A percentile compares a stretch with the other conserved stretches of the same genome.
phyloP scores from a whole-genome alignment of 1,140 invertebrate genomes.

The Sogatella furcifera region DNA sequence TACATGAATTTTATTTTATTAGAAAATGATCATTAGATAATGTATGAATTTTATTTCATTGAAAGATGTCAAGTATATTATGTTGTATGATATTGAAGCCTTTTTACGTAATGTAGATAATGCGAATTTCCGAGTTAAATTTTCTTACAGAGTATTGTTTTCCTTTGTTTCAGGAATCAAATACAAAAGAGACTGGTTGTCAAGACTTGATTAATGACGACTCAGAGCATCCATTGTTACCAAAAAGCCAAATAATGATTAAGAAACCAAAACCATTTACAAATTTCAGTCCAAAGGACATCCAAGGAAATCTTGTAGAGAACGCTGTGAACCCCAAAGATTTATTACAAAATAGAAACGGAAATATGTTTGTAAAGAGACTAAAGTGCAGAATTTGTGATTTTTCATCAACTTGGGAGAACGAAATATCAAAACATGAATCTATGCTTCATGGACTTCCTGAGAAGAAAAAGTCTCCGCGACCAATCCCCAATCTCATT shows the following conservation, averaged over 20 bases:
- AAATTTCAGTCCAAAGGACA: conserved; percentile 5
- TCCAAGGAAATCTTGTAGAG: conserved; percentile 3
- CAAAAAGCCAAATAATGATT: conserved; percentile 5
- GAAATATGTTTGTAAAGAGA: conserved; percentile 9
- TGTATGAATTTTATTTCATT: too few relatives aligned
- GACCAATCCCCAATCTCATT: conserved; percentile 59
- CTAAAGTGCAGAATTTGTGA: conserved; percentile 30
- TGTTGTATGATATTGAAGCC: too few relatives aligned
- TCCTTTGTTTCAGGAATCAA: too few relatives aligned
- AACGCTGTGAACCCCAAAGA: conserved; percentile 11
- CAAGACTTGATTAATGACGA: too few relatives aligned
- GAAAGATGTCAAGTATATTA: too few relatives aligned
- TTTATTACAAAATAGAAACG: conserved; percentile 12
- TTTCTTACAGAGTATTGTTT: too few relatives aligned
- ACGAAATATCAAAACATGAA: conserved; percentile 40
- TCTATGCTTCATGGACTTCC: conserved; percentile 36
- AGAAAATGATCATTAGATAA: too few relatives aligned
- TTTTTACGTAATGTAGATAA: too few relatives aligned
- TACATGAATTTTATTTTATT: too few relatives aligned
- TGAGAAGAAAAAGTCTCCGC: conserved; percentile 37
- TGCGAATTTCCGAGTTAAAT: too few relatives aligned
- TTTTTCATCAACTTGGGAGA: conserved; percentile 41
- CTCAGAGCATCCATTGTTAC: background rate
- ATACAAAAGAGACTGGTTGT: too few relatives aligned
- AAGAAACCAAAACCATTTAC: conserved; percentile 9